Evolutionary conservation across 2,113 vertebrate species (phyloP), one percentile per base, ranked within the genome.

Genomic region (Malurus alboscapulatus): DNA sequence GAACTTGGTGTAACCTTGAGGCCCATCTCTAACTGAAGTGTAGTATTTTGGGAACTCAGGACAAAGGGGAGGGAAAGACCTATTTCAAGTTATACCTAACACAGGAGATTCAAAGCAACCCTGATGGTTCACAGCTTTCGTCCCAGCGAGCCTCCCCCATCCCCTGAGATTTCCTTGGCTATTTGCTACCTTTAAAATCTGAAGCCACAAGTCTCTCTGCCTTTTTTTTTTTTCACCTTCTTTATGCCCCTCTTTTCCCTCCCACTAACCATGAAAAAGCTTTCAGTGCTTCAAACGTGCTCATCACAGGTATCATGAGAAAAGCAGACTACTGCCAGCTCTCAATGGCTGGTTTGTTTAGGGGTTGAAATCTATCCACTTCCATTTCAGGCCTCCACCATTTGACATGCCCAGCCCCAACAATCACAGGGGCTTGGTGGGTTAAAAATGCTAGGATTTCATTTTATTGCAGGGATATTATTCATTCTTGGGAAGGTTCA

Each of bases 381-480:
- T 40, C 87, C 38, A 65, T 82, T 91, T 57, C 59, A 69, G 75
- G 54, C 30, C 0, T 79, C 87, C 86, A 78, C 69, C 50, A 94
- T 74, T 77, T 90, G 66, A 93, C 89, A 18, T 69, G 94, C 61
- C 68, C 59, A 57, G 62, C 72, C 80, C 20, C 77, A 58, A 42
- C 79, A 80, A 84, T 83, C 66, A 29, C 48, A 81, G 93, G 67
- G 91, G 76, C 80, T 93, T 10, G 87, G 85, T 2, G 85, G 80
- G 92, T 84, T 95, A 96, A 96, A 96, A 96, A 95, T 29, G 95
- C 94, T 95, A 94, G 95, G 94, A 96, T 95, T 95, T 95, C 90
- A 30, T 94, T 96, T 96, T 96, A 96, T 95, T 95, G 96, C 95
- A 68, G 94, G 93, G 94, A 93, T 95, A 96, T 96, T 93, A 96